Percentiles rank a stretch among this genome's conserved stretches.
Conservation (phyloP, 2,113 vertebrate genomes). For the Clarias magur region DNA sequence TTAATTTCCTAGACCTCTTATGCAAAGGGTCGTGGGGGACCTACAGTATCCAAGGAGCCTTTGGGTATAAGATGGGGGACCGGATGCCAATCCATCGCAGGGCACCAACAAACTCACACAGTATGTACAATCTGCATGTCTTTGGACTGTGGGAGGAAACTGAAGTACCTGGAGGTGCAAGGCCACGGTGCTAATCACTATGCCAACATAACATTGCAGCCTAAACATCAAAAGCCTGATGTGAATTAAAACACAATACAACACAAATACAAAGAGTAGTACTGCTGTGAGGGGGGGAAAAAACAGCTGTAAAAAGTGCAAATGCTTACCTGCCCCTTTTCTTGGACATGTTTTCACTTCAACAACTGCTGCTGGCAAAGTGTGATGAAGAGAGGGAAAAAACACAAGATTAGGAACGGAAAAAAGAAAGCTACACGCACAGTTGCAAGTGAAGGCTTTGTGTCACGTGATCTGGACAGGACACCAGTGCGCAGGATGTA, state of each 20-base stretch:
- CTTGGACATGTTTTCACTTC: conserved; percentile 82
- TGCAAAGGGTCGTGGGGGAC: too few species aligned
- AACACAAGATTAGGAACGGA: conserved; percentile 22
- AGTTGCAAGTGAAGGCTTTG: neutral
- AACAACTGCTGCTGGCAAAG: conserved; percentile 64
- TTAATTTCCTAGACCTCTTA: too few species aligned
- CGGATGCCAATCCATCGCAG: too few species aligned
- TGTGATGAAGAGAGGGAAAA: neutral
- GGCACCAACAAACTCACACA: too few species aligned
- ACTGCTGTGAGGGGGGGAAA: neutral
- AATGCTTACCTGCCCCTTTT: conserved; percentile 77
- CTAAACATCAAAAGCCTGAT: neutral
- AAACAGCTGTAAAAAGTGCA: neutral
- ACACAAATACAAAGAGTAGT: neutral
- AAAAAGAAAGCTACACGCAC: neutral
- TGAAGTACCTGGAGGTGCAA: too few species aligned
- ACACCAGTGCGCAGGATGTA: neutral
- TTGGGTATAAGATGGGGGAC: too few species aligned
- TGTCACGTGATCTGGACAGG: neutral
- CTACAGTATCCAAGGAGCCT: too few species aligned
- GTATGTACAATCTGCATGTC: too few species aligned
- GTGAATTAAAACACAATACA: neutral
- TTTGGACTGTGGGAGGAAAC: too few species aligned
- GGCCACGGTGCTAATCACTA: too few species aligned
- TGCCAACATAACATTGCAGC: too few species aligned